Base-by-base conservation (phyloP, 2,113 vertebrate species). In the Indicator indicator region DNA sequence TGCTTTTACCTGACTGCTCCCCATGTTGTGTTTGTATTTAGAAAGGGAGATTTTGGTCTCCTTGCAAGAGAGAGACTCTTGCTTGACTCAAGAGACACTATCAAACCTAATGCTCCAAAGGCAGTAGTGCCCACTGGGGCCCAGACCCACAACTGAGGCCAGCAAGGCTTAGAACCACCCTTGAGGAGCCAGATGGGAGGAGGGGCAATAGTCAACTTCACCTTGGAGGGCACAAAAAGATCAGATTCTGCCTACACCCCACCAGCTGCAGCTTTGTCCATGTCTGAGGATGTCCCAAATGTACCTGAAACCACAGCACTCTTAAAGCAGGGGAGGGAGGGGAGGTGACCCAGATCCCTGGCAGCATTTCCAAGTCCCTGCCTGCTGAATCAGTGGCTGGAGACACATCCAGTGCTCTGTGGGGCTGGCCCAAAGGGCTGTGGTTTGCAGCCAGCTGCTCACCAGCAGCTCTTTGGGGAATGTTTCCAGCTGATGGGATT, bases 401-500 rank as follows among this genome's bases (percentile, higher is more conserved):
- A 90, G 85, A 59, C 54, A 86, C 13, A 68, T 93, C 38, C 88
- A 50, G 91, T 94, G 86, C 60, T 92, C 82, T 89, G 58, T 82
- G 84, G 89, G 59, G 62, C 73, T 73, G 88, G 83, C 90, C 90
- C 90, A 95, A 94, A 94, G 94, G 92, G 83, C 72, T 91, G 83
- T 93, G 91, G 88, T 80, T 91, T 71, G 48, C 56, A 90, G 88
- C 86, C 95, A 97, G 95, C 94, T 95, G 89, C 71, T 74, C 78
- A 40, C 89, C 80, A 91, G 89, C 84, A 32, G 69, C 60, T 96
- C 87, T 89, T 77, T 64, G 69, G 94, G 85, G 79, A 88, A 71
- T 91, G 48, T 95, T 97, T 95, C 91, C 94, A 97, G 82, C 75
- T 89, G 87, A 85, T 94, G 89, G 83, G 91, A 95, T 94, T 93